phyloP scores from a whole-genome alignment of 2,113 vertebrate genomes.

The Muntiacus reevesi region DNA sequence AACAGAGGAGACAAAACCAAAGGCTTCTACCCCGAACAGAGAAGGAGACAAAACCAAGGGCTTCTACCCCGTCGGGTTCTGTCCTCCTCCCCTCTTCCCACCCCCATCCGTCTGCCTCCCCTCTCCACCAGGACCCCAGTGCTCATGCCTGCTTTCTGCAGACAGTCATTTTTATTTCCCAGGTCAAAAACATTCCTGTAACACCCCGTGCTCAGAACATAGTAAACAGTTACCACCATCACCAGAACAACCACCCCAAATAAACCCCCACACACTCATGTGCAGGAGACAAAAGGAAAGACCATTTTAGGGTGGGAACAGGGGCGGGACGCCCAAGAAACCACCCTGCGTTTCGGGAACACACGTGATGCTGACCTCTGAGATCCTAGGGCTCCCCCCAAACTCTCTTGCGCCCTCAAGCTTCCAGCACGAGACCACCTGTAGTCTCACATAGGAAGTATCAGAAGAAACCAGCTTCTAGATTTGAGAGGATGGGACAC shows the following conservation, averaged over 20 bases:
- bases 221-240: background rate
- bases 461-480: background rate
- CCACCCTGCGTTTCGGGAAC: background rate
- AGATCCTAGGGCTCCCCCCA: background rate
- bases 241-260: background rate
- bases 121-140: background rate
- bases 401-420: background rate
- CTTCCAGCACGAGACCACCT: background rate
- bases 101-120: background rate
- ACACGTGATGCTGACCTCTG: accelerated
- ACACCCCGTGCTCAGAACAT: background rate
- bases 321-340: background rate
- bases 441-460: accelerated
- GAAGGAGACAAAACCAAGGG: accelerated
- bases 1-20: background rate
- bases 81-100: background rate
- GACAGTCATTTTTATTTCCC: background rate
- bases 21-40: accelerated
- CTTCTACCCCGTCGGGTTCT: background rate
- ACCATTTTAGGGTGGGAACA: background rate
- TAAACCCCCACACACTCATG: no score
- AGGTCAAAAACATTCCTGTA: background rate
- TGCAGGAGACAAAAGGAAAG: accelerated
- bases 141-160: background rate
- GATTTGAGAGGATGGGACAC: background rate